phyloP scores from a whole-genome alignment of 64 coral and sea anemone genomes.

The Acropora yongei region DNA sequence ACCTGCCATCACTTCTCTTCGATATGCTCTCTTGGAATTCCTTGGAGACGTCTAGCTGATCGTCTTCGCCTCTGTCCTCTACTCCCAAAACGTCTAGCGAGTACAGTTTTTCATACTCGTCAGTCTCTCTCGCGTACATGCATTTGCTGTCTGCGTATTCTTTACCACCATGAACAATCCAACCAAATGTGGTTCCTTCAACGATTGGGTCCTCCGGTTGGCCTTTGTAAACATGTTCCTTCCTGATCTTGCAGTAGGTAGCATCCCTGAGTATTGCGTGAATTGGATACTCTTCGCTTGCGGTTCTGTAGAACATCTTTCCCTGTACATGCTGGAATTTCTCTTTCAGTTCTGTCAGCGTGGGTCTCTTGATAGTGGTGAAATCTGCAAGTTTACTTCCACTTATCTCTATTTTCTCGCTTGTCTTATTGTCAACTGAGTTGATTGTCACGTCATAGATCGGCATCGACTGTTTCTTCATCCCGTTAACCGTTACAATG shows the following conservation, averaged over 20 bases:
- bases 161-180: constrained; percentile 49
- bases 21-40: background rate
- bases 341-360: constrained; percentile 46
- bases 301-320: constrained; percentile 44
- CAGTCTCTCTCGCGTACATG: constrained; percentile 10
- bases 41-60: background rate
- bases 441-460: constrained; percentile 60
- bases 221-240: constrained; percentile 46
- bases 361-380: constrained; percentile 45
- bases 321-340: constrained; percentile 47
- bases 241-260: constrained; percentile 54
- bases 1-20: constrained; percentile 29
- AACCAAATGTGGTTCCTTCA: constrained; percentile 53
- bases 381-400: constrained; percentile 59
- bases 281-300: constrained; percentile 58
- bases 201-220: constrained; percentile 51
- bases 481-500: constrained; percentile 58
- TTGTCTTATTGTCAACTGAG: constrained; percentile 21
- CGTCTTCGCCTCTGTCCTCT: constrained; percentile 44
- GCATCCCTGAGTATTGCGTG: constrained; percentile 22
- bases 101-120: constrained; percentile 31
- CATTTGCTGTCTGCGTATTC: background rate
- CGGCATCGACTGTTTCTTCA: constrained; percentile 55
- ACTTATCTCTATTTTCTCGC: constrained; percentile 37
- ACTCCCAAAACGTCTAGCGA: constrained; percentile 15